Evolutionary conservation across 2,113 vertebrate species (phyloP), one percentile per base, ranked within the genome.

Genomic region (Sphaerodactylus townsendi): DNA sequence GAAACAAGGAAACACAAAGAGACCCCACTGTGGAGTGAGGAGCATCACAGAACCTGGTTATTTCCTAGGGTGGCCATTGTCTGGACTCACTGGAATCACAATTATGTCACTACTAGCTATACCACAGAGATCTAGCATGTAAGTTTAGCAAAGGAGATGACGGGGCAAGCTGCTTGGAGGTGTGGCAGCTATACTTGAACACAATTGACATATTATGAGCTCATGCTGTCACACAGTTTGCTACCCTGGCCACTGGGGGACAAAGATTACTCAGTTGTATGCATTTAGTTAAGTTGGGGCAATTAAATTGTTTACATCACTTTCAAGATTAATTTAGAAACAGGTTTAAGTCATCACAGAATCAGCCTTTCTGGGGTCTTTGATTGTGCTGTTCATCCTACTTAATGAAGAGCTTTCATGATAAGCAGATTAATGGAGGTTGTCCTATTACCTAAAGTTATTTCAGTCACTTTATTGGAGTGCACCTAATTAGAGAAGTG

Each of bases 371-470:
- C 92, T 90, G 76, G 81, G 86, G 9, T 65, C 66, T 33, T 84
- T 87, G 90, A 93, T 93, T 93, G 87, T 86, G 84, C 85, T 93
- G 92, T 94, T 94, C 89, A 91, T 83, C 48, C 87, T 95, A 89
- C 93, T 95, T 93, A 96, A 94, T 85, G 83, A 95, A 89, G 79
- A 89, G 82, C 65, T 92, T 91, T 89, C 86, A 92, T 93, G 81
- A 81, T 86, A 89, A 94, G 82, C 85, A 91, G 93, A 95, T 95
- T 96, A 95, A 95, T 92, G 88, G 82, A 90, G 71, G 84, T 93
- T 81, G 71, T 95, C 91, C 91, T 79, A 92, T 95, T 95, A 93
- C 77, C 89, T 90, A 30, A 91, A 94, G 90, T 94, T 96, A 93
- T 94, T 95, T 95, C 69, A 59, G 86, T 91, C 93, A 46, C 66